phyloP scores from a whole-genome alignment of 2,888 invertebrate genomes.

The Cerceris ruficornis region DNA sequence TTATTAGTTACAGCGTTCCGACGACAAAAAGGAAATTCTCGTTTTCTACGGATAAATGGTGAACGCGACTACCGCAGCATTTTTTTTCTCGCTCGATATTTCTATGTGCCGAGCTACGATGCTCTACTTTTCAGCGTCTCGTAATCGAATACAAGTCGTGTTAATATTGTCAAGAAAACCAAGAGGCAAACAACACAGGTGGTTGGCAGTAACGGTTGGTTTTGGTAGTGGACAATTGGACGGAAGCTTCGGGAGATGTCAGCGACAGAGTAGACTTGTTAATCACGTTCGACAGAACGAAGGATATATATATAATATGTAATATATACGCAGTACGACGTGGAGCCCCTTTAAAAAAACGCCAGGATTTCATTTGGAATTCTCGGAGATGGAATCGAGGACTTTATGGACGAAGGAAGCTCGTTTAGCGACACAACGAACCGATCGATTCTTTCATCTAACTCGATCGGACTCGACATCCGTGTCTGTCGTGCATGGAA shows the following conservation, averaged over 20 bases:
- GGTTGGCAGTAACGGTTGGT: constrained; percentile 57
- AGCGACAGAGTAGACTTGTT: constrained; percentile 61
- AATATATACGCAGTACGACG: constrained; percentile 4
- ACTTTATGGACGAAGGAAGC: background rate
- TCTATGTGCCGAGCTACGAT: constrained; percentile 53
- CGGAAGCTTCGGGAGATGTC: constrained; percentile 49
- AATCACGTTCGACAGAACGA: constrained; percentile 62
- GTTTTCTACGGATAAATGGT: constrained; percentile 56
- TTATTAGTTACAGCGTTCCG: constrained; percentile 61
- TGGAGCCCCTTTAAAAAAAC: constrained; percentile 4
- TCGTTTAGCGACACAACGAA: background rate
- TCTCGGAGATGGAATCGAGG: background rate
- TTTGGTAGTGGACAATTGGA: constrained; percentile 28
- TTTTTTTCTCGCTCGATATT: constrained; percentile 17
- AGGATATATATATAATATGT: constrained; percentile 31
- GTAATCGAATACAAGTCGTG: constrained; percentile 64
- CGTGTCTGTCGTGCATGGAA: constrained; percentile 45
- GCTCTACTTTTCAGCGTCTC: constrained; percentile 61
- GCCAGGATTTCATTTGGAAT: constrained; percentile 7
- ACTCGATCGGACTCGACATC: background rate
- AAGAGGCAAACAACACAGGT: constrained; percentile 80
- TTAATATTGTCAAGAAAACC: constrained; percentile 78
- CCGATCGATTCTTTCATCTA: background rate
- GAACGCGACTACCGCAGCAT: constrained; percentile 30
- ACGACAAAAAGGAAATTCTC: constrained; percentile 47